Evolutionary conservation across 2,888 invertebrate species (phyloP).

Genomic region (Polydrusus tereticollis): DNA sequence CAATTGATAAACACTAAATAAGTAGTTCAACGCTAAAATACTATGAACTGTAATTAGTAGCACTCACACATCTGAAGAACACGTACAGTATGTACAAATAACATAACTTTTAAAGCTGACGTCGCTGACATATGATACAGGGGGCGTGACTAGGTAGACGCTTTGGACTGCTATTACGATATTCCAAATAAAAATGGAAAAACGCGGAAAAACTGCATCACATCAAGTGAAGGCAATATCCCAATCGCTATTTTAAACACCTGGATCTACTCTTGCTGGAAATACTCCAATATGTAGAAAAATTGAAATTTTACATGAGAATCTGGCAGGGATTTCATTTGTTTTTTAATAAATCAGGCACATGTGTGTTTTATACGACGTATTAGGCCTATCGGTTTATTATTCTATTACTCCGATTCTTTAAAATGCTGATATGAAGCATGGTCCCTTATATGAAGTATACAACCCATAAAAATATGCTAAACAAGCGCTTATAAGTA

Average conservation of each 20-base stretch:
- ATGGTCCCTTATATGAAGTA: background rate
- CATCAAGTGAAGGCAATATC: constrained; percentile 7
- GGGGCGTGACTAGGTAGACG: too few relatives aligned
- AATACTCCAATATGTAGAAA: constrained; percentile 24
- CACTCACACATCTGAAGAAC: too few relatives aligned
- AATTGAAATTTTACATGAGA: constrained; percentile 37
- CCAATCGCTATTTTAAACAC: constrained; percentile 39
- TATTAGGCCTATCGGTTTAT: constrained; percentile 38
- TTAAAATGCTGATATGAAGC: constrained; percentile 27
- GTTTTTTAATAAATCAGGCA: constrained; percentile 44
- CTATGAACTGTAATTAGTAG: too few relatives aligned
- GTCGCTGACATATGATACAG: too few relatives aligned
- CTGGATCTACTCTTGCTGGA: constrained; percentile 35
- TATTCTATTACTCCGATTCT: constrained; percentile 31
- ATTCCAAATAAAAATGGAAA: too few relatives aligned
- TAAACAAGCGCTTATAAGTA: constrained; percentile 1
- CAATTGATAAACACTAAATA: too few relatives aligned
- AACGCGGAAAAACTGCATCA: background rate
- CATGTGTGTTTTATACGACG: constrained; percentile 42
- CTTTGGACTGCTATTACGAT: too few relatives aligned
- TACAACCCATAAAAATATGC: constrained; percentile 5
- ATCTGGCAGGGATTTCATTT: constrained; percentile 29
- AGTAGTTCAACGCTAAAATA: too few relatives aligned
- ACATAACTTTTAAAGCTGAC: too few relatives aligned
- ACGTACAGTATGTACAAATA: too few relatives aligned